Conservation (phyloP, 2,113 vertebrate species). For the Stercorarius parasiticus region DNA sequence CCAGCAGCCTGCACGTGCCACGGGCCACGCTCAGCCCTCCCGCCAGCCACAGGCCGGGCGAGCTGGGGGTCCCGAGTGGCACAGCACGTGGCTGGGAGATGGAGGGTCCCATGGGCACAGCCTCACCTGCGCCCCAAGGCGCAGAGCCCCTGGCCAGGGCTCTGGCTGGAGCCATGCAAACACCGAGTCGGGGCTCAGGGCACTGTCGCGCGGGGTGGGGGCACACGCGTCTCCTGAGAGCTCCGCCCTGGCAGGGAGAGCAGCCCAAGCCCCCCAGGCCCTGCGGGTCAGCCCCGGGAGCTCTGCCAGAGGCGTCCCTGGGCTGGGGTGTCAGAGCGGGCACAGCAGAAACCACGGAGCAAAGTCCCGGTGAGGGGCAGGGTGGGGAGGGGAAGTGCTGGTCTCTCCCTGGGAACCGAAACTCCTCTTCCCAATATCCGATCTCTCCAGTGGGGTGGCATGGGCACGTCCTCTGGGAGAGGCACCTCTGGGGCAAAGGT, state of each 20-base stretch:
- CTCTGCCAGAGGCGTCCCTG: neutral
- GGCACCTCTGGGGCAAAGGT: neutral
- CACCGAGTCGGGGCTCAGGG: fast-evolving
- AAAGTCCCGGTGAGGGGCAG: neutral
- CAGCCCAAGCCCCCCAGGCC: neutral
- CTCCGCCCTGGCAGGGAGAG: neutral
- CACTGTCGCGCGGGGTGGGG: fast-evolving
- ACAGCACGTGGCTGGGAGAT: fast-evolving
- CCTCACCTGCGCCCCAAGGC: neutral
- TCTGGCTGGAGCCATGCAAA: neutral
- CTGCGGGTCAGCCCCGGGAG: fast-evolving
- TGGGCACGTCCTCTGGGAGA: neutral
- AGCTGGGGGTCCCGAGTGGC: neutral
- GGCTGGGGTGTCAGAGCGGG: neutral
- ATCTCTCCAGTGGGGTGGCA: neutral
- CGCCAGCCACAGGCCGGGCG: fast-evolving
- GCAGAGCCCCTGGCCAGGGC: fast-evolving
- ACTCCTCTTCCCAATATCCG: neutral
- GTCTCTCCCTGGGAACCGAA: neutral
- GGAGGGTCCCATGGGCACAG: fast-evolving
- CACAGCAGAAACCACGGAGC: neutral
- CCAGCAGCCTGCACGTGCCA: fast-evolving
- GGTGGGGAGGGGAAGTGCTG: neutral
- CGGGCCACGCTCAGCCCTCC: fast-evolving
- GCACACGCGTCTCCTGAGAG: fast-evolving